These are phyloP conservation scores for Malurus melanocephalus DNA, from an alignment of 2,113 vertebrate species.

Conservation along the genomic window DNA sequence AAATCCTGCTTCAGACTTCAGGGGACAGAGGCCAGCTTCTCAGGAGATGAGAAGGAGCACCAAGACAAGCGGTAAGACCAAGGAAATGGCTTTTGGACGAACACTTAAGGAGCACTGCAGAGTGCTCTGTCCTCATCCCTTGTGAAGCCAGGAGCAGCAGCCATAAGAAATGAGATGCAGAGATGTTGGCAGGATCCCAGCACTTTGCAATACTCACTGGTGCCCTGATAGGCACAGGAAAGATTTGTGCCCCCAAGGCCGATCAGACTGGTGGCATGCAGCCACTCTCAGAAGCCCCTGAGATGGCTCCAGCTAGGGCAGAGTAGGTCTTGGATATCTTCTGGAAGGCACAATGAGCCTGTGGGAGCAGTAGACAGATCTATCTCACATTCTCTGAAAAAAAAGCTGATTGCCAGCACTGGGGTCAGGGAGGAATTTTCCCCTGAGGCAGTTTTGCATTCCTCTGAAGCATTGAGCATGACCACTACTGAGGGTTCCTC, in stretches of 20 bases:
- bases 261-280: not conserved
- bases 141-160: not conserved
- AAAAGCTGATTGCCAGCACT: not conserved
- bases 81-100: not conserved
- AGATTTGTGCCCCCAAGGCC: not conserved
- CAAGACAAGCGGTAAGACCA: not conserved
- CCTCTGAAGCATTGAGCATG: not conserved
- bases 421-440: not conserved
- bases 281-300: not conserved
- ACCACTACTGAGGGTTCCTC: not conserved
- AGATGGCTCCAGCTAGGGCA: not conserved
- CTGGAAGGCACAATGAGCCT: not conserved
- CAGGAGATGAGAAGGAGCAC: not conserved
- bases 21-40: not conserved
- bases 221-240: not conserved
- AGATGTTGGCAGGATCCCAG: not conserved
- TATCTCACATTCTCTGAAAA: not conserved
- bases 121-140: not conserved
- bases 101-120: not conserved
- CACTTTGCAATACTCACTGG: not conserved
- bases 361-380: not conserved
- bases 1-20: not conserved
- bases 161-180: not conserved
- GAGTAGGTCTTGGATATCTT: not conserved
- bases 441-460: accelerated